These are phyloP conservation scores for Hymenopus coronatus DNA, from an alignment of 2,888 invertebrate species.

Conservation along the genomic window DNA sequence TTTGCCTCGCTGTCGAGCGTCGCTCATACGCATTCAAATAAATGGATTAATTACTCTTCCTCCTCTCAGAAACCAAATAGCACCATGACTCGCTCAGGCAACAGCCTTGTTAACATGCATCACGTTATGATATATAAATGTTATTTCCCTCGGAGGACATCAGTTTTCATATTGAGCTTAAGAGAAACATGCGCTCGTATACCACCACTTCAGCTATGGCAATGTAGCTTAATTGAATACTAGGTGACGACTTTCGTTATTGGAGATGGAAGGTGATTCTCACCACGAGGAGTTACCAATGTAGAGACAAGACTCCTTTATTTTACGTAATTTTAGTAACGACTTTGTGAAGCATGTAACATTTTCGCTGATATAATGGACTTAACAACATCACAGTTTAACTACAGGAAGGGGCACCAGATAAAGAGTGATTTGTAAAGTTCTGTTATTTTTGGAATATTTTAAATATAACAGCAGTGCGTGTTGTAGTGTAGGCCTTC, in stretches of 20 bases:
- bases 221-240: background rate
- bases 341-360: no score
- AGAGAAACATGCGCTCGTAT: background rate
- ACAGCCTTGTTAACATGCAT: background rate
- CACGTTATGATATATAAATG: background rate
- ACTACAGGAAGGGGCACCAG: no score
- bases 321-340: no score
- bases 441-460: no score
- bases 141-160: background rate
- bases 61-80: background rate
- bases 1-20: background rate
- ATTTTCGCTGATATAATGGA: no score
- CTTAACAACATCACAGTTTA: no score
- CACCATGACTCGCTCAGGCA: background rate
- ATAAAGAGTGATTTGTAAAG: no score
- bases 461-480: no score
- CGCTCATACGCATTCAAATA: background rate
- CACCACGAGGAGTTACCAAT: no score
- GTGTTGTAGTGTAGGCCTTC: no score
- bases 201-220: background rate
- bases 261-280: no score
- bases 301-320: no score
- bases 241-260: background rate
- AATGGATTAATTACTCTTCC: background rate
- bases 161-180: background rate